Conservation (phyloP, 2,888 invertebrate genomes). For the Archips xylosteana region DNA sequence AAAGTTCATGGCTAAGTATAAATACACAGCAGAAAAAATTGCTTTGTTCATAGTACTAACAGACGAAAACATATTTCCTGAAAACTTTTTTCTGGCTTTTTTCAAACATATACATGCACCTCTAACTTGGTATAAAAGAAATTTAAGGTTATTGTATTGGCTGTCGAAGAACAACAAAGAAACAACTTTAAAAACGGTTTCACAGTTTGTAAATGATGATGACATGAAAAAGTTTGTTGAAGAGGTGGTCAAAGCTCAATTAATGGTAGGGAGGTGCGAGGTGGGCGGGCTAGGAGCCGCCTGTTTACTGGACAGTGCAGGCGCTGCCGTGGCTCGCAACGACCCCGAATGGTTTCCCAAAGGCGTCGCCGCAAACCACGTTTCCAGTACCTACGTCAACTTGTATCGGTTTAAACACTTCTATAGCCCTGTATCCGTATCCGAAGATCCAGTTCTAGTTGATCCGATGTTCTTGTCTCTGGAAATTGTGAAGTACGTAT, state of each 20-base stretch:
- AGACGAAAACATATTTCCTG: conserved; percentile 24
- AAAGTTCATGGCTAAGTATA: conserved; percentile 19
- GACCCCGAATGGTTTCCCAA: conserved; percentile 54
- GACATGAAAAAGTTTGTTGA: conserved; percentile 33
- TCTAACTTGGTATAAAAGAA: background rate
- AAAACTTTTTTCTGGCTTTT: conserved; percentile 39
- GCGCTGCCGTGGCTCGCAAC: conserved; percentile 37
- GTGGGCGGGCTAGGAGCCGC: conserved; percentile 40
- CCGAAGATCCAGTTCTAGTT: conserved; percentile 42
- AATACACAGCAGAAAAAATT: conserved; percentile 22
- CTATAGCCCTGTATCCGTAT: conserved; percentile 42
- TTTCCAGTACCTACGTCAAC: conserved; percentile 48
- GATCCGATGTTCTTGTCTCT: conserved; percentile 47
- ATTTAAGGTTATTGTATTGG: conserved; percentile 20
- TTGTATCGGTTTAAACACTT: conserved; percentile 43
- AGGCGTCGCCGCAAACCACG: conserved; percentile 47
- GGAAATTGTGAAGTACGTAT: conserved; percentile 60
- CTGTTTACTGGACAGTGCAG: conserved; percentile 42
- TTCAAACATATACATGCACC: conserved; percentile 32
- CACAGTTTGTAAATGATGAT: conserved; percentile 10
- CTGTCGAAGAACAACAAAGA: conserved; percentile 18
- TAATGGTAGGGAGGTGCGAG: conserved; percentile 39
- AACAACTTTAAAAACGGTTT: background rate
- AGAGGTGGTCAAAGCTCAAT: conserved; percentile 18
- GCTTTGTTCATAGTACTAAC: conserved; percentile 29